Percentiles rank a stretch among this genome's conserved stretches.
phyloP scores from a whole-genome alignment of 2,113 vertebrate species.

The Apeltes quadracus region DNA sequence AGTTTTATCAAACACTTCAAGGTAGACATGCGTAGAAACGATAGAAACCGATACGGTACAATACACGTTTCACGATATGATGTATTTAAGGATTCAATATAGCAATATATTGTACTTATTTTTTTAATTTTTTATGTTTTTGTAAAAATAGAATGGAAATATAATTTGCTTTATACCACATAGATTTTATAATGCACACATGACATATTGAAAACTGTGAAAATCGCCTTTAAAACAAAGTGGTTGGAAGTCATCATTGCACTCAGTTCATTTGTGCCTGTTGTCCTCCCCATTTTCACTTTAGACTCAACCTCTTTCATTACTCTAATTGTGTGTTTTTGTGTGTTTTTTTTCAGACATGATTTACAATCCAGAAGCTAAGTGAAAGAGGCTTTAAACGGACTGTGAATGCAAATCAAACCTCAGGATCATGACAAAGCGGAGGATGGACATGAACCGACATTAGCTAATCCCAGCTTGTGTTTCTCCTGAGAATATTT shows the following conservation, averaged over 20 bases:
- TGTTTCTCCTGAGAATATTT: slow-evolving; percentile 7
- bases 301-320: not conserved
- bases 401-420: slow-evolving; percentile 11
- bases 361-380: slow-evolving; percentile 36
- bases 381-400: slow-evolving; percentile 38
- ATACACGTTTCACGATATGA: no score
- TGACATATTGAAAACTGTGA: not conserved
- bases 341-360: slow-evolving; percentile 58
- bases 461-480: slow-evolving; percentile 6
- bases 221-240: no score
- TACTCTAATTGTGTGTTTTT: slow-evolving; percentile 5
- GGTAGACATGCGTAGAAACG: slow-evolving; percentile 60
- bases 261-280: not conserved
- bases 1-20: slow-evolving; percentile 74
- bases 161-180: not conserved
- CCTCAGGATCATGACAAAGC: slow-evolving; percentile 43
- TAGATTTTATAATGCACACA: not conserved
- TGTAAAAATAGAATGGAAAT: not conserved
- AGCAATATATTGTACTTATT: no score
- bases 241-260: not conserved
- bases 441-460: slow-evolving; percentile 21
- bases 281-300: not conserved
- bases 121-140: no score
- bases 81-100: no score
- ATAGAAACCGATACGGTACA: not conserved